Base-by-base conservation (phyloP, 1,140 invertebrate species). In the Sycophaga agraensis region DNA sequence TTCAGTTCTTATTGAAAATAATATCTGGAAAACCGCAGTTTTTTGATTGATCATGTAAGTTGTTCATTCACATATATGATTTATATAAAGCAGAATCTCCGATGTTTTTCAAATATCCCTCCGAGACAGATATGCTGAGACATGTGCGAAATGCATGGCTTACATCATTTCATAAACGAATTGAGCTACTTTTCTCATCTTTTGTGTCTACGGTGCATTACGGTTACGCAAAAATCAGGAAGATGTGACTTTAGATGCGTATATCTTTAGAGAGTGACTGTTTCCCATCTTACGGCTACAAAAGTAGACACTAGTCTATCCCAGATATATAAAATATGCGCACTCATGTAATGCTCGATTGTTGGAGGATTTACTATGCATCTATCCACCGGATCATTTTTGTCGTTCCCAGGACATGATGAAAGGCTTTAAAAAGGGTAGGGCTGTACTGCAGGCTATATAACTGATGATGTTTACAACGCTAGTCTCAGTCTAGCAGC, bases 351-450 rank as follows among this genome's bases (percentile, higher is more conserved):
- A 68, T 68, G 40, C 51, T 61, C 57, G 61, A 76, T 73, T 67
- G 71, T 73, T 39, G 35, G 17, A 22, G 19, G 12, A 34, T 34
- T 28, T 34, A 26, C n/a, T n/a, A 14, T 14, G 22, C 11, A 37
- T 19, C 31, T 35, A 3, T 35, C 35, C n/a, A n/a, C n/a, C n/a
- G n/a, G n/a, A 12, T 40, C 12, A n/a, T 24, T 39, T 39, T 37
- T 39, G 31, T 39, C 4, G 59, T 70, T 74, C 73, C 43, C 72
- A 71, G 63, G 62, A 62, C 51, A 37, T 78, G 71, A 68, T 70
- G 64, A 63, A 68, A 75, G 24, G 11, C 24, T 28, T 9, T 8
- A 14, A n/a, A 9, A n/a, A 9, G 35, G 5, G 35, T 11, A 14
- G 24, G 17, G 28, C 46, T 28, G 24, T 34, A 24, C 62, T 14